These are phyloP conservation scores for Carassius auratus DNA, from an alignment of 2,113 vertebrate species.

Conservation along the genomic window DNA sequence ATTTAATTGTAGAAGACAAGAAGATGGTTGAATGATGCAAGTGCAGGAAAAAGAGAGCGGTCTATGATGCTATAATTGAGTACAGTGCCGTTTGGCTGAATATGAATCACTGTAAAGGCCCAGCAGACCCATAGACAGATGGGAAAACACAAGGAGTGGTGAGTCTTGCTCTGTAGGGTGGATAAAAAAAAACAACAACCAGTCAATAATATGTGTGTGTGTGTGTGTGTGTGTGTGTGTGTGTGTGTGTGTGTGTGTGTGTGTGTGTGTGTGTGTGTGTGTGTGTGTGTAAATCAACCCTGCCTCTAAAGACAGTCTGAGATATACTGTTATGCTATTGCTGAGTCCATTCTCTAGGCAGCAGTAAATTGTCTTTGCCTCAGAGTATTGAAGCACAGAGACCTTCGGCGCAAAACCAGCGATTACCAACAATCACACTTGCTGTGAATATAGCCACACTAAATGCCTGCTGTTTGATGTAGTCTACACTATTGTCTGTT, in stretches of 20 bases:
- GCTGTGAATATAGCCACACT: constrained; percentile 27
- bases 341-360: constrained; percentile 46
- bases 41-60: constrained; percentile 16
- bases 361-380: constrained; percentile 43
- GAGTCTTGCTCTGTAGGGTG: constrained; percentile 44
- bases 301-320: constrained; percentile 42
- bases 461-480: constrained; percentile 14
- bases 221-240: constrained; percentile 3
- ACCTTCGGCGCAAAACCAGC: constrained; percentile 27
- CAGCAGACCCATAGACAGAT: constrained; percentile 42
- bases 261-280: neutral
- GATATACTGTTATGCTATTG: constrained; percentile 51
- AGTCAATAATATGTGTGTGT: constrained; percentile 22
- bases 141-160: constrained; percentile 46
- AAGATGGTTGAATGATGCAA: constrained; percentile 10
- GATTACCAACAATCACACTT: constrained; percentile 46
- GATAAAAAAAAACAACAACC: constrained; percentile 34
- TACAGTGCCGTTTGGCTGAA: constrained; percentile 25
- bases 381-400: constrained; percentile 40
- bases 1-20: neutral
- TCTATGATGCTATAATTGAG: constrained; percentile 23
- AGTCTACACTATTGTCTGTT: constrained; percentile 6
- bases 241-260: constrained; percentile 4
- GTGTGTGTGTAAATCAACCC: constrained; percentile 23
- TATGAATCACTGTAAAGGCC: constrained; percentile 32